Conservation (phyloP, 35 echinoderm and acorn worm species). For the Lytechinus pictus region DNA sequence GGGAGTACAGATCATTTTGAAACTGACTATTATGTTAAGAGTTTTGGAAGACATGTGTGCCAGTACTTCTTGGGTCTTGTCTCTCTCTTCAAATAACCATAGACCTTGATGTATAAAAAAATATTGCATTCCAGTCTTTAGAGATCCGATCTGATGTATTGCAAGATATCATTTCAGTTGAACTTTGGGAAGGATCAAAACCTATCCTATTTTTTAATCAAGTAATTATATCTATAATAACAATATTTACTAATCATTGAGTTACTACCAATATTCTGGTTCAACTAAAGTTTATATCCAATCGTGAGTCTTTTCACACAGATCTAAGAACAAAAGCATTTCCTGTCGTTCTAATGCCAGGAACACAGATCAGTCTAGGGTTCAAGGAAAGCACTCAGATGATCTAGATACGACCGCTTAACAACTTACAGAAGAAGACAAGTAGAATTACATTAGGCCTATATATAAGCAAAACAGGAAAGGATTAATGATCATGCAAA, state of each 20-base stretch:
- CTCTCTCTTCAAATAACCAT: too few relatives aligned
- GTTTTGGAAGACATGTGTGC: too few relatives aligned
- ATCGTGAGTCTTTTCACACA: not conserved
- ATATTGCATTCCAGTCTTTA: too few relatives aligned
- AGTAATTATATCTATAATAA: not conserved
- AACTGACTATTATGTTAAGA: too few relatives aligned
- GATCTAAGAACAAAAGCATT: not conserved
- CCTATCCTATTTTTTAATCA: not conserved
- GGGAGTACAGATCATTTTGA: too few relatives aligned
- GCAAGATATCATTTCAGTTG: too few relatives aligned
- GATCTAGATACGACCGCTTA: not conserved
- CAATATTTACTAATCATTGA: not conserved
- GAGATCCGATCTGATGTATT: too few relatives aligned
- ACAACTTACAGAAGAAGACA: not conserved
- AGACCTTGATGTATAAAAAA: too few relatives aligned
- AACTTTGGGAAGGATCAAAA: too few relatives aligned
- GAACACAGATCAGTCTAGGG: not conserved
- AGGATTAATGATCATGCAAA: not conserved
- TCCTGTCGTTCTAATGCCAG: not conserved
- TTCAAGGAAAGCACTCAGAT: not conserved
- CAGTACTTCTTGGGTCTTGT: too few relatives aligned
- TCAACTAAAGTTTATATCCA: too few relatives aligned
- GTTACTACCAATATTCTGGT: not conserved
- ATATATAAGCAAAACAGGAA: not conserved
- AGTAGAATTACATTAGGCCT: not conserved